Base-by-base conservation (phyloP, 2,888 invertebrate species). In the Terebella lapidaria region DNA sequence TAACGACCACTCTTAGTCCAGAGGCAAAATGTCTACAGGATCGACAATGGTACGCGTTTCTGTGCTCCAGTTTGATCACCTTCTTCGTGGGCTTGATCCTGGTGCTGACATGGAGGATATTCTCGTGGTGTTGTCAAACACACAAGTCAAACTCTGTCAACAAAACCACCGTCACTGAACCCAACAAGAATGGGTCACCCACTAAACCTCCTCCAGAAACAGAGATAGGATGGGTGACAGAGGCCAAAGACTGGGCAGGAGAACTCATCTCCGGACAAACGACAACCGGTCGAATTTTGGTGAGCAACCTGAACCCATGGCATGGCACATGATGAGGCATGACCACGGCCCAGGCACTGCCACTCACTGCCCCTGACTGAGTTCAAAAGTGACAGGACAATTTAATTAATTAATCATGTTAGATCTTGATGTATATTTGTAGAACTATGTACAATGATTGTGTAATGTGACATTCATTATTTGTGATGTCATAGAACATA, bases 191-290 rank as follows among this genome's bases (percentile, higher is more conserved):
- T 2, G 35, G 4, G 42, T 3, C 57, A n/a, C 84, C 92, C 87
- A 92, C 47, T 51, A n/a, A n/a, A n/a, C n/a, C n/a, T n/a, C n/a
- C n/a, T n/a, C 58, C 60, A n/a, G 79, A 78, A 59, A 75, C 94
- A 86, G 95, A 96, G 84, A 94, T 97, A 74, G 97, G 96, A 80
- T 99, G 99, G 88, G 94, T 99, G 91, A 97, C 97, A 83, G 97
- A 99, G 87, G 97, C 99, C 81, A 99, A 99, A 86, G 99, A 99
- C 85, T 99, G 97, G 97, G 97, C 97, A 82, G 97, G 97, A 82
- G 97, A 99, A 85, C 90, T 99, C 81, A 99, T 99, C 84, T 97
- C 97, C 80, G 99, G 99, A 81, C 99, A 99, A 85, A 96, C 96
- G 80, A 95, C 96, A 83, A 99, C 97, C 78, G 99, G 99, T 82